Conservation (phyloP, 1,140 invertebrate genomes). For the Eupristina koningsbergeri region DNA sequence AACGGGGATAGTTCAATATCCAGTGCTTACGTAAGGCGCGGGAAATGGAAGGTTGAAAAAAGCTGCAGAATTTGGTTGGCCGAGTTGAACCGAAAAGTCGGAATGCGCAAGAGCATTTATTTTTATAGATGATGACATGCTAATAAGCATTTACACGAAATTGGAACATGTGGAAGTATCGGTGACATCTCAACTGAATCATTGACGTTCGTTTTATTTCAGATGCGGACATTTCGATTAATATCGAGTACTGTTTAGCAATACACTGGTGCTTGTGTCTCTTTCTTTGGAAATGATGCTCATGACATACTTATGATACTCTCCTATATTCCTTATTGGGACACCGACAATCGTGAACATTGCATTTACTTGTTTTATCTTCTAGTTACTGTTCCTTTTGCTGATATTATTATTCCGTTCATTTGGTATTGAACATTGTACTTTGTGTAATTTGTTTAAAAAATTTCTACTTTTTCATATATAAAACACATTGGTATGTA, state of each 20-base stretch:
- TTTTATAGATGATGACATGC: conserved; percentile 35
- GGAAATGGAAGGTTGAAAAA: not conserved
- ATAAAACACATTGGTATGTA: not conserved
- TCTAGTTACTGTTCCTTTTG: not conserved
- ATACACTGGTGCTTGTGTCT: not conserved
- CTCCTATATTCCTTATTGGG: not conserved
- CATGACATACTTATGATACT: conserved; percentile 11
- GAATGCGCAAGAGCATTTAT: not conserved
- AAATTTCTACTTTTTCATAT: too few relatives aligned
- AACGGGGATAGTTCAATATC: conserved; percentile 68
- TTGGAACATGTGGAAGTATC: conserved; percentile 1
- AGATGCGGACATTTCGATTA: not conserved
- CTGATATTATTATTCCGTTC: not conserved
- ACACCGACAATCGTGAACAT: not conserved
- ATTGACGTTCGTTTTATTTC: not conserved
- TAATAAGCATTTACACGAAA: not conserved
- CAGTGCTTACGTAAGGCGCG: conserved; percentile 25
- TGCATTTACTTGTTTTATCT: not conserved
- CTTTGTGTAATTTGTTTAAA: not conserved
- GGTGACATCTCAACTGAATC: not conserved
- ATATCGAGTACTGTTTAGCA: too few relatives aligned
- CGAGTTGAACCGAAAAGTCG: not conserved
- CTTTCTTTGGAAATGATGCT: not conserved
- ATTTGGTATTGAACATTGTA: not conserved
- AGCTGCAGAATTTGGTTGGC: not conserved